A percentile compares a stretch with the other conserved stretches of the same genome.
phyloP scores from a whole-genome alignment of 2,113 vertebrate genomes.

The Lophochroa leadbeateri region DNA sequence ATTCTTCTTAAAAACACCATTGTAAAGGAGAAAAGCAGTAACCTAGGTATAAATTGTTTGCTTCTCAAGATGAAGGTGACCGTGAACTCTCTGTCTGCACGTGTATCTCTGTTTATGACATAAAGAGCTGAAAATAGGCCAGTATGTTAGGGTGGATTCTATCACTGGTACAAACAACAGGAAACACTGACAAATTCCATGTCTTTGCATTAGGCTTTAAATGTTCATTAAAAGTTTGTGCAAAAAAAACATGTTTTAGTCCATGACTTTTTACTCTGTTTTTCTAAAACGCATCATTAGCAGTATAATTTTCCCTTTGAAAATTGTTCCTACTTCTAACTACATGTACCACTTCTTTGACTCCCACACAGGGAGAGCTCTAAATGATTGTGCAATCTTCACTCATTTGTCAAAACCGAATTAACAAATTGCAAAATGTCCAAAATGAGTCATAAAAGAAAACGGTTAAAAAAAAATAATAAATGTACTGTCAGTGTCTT shows the following conservation, averaged over 20 bases:
- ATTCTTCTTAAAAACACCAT: background rate
- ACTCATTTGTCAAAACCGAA: background rate
- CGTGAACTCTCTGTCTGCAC: background rate
- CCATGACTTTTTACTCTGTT: background rate
- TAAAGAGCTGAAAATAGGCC: background rate
- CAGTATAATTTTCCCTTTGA: background rate
- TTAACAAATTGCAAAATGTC: background rate
- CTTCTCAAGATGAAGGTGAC: background rate
- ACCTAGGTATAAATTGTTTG: background rate
- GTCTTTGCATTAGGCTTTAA: background rate
- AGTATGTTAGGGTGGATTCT: background rate
- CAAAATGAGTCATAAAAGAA: background rate
- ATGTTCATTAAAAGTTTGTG: background rate
- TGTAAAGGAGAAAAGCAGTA: background rate
- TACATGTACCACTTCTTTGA: background rate
- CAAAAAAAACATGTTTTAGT: background rate
- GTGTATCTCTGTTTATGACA: background rate
- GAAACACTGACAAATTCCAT: background rate
- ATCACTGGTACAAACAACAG: background rate
- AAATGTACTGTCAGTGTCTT: background rate
- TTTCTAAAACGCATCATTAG: background rate
- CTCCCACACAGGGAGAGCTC: background rate
- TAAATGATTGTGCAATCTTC: background rate
- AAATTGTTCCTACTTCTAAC: background rate
- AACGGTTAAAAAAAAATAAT: background rate